Percentiles rank a stretch among this genome's conserved stretches.
These are phyloP conservation scores for Idris sp. DNA, from an alignment of 1,140 invertebrate genomes.

Conservation along the genomic window DNA sequence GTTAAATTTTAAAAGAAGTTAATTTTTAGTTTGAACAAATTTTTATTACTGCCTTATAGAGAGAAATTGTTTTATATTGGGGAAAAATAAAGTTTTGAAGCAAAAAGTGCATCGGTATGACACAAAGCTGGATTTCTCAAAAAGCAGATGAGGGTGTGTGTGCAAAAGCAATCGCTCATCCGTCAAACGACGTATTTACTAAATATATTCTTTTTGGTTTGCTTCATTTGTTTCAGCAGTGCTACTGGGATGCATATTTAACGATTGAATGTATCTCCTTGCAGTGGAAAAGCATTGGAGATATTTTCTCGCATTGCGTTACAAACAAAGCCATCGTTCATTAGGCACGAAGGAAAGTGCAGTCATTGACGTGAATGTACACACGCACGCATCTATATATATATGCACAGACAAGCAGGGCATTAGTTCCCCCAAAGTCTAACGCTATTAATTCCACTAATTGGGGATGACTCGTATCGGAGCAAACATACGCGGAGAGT, in stretches of 20 bases:
- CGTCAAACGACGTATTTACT: slow-evolving; percentile 45
- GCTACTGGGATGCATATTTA: slow-evolving; percentile 33
- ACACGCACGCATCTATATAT: slow-evolving; percentile 63
- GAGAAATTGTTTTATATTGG: too few relatives aligned
- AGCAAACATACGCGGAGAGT: slow-evolving; percentile 66
- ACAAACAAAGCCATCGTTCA: slow-evolving; percentile 70
- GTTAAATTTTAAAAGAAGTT: too few relatives aligned
- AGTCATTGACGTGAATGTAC: slow-evolving; percentile 71
- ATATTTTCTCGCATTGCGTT: slow-evolving; percentile 44
- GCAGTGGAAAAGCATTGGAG: slow-evolving; percentile 43
- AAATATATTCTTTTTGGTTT: slow-evolving; percentile 40
- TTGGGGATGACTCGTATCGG: slow-evolving; percentile 74
- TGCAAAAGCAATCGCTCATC: slow-evolving; percentile 29
- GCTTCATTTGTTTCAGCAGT: slow-evolving; percentile 51
- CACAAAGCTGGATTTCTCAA: slow-evolving; percentile 33
- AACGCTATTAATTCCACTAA: slow-evolving; percentile 77
- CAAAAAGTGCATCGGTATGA: slow-evolving; percentile 37
- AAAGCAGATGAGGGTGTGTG: slow-evolving; percentile 41
- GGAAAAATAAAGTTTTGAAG: too few relatives aligned
- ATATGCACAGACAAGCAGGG: slow-evolving; percentile 64
- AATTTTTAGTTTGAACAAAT: too few relatives aligned
- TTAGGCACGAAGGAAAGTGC: slow-evolving; percentile 75
- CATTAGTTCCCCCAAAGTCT: slow-evolving; percentile 74
- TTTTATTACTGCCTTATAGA: too few relatives aligned
- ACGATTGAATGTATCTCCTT: slow-evolving; percentile 53